Conservation (phyloP, 92 coral and sea anemone species). For the Parazoanthus swiftii region DNA sequence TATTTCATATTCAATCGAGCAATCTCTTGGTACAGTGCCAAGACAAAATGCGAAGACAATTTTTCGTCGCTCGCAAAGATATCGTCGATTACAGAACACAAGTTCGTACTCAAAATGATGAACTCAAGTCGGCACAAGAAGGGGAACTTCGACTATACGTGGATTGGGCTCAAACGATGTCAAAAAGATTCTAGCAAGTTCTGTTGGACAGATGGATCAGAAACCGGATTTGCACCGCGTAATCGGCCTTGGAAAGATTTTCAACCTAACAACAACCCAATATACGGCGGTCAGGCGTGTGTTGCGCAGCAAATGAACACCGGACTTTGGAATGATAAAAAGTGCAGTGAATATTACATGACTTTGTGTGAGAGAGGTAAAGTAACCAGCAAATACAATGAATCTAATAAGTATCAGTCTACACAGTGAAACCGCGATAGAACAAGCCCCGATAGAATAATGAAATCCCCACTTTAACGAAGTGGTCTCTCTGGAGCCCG, state of each 20-base stretch:
- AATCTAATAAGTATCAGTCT: no score
- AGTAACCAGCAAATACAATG: no score
- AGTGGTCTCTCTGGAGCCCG: no score
- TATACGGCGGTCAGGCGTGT: neutral
- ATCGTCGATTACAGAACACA: neutral
- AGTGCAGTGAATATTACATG: neutral
- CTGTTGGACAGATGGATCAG: conserved; percentile 40
- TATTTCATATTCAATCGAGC: conserved; percentile 11
- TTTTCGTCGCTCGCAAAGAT: conserved; percentile 17
- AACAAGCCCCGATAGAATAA: no score
- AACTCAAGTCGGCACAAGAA: conserved; percentile 4
- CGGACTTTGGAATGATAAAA: conserved; percentile 14
- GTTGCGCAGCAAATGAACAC: conserved; percentile 36
- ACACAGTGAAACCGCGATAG: no score
- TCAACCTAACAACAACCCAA: neutral
- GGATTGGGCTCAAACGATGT: conserved; percentile 35
- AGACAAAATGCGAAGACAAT: neutral
- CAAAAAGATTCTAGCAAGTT: neutral
- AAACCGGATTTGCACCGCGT: neutral
- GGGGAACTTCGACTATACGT: neutral
- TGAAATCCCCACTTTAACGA: no score
- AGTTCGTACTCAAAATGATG: conserved; percentile 12
- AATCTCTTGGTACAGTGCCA: neutral
- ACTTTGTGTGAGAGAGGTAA: conserved; percentile 38
- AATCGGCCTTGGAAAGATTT: neutral